Base-by-base conservation (phyloP, 2,113 vertebrate species). In the Bufo gargarizans region DNA sequence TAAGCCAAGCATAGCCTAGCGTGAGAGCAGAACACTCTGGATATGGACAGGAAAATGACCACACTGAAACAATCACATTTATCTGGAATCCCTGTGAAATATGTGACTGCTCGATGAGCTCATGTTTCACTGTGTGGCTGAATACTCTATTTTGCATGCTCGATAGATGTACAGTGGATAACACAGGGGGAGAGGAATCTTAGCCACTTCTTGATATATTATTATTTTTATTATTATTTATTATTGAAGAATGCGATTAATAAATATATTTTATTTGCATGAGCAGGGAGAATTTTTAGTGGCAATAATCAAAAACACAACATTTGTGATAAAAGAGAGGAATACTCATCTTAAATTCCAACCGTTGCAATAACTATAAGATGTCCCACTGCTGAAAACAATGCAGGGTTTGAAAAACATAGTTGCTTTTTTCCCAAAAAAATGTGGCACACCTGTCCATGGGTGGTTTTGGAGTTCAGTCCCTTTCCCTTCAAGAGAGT, bases 1-100 rank as follows among this genome's bases (percentile, higher is more conserved):
- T 84, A 89, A 82, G 58, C 82, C 81, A 89, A 78, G 87, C 87
- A 84, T 84, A 89, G 71, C 87, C 58, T 88, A 76, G 69, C 47
- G 74, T 84, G 87, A 77, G 69, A 67, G 59, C 74, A 47, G 53
- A 89, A 58, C 49, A 89, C 76, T 88, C 78, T 84, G 87, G 22
- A 56, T 89, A 84, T 69, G 74, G 87, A 78, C 81, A 84, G 81
- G 80, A 84, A 88, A 76, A 88, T 83, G 80, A 61, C 87, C 87
- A 77, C 81, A 83, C 72, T 83, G 87, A 84, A 88, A 63, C 71
- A 63, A 53, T 33, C 87, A 65, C 87, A 82, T 82, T 88, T 82
- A 81, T 82, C 53, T 82, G 43, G 78, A 82, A 56, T 74, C 33
- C 20, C 53, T 82, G 50, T 59, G 78, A 88, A 82, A 82, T 76